Evolutionary conservation across 2,797 vertebrate genomes (phyloP), one percentile per base, ranked within the genome.

Genomic region (Rhodeus uyekii): DNA sequence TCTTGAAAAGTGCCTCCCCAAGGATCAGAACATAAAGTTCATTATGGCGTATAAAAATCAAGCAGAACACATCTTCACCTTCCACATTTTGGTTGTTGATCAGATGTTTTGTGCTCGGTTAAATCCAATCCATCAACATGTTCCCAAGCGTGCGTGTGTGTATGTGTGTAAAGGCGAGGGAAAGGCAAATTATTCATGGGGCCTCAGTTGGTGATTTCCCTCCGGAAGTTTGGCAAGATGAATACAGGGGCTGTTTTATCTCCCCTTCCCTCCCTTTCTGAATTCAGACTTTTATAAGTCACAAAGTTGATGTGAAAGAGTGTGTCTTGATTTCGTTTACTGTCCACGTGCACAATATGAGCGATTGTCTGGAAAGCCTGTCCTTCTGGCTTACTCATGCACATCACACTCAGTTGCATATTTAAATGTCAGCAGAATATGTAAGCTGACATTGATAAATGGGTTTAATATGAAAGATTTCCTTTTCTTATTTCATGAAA

Each of bases 151-250:
- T 53, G 42, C 19, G 24, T 3, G 10, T 27, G 87, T 92, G 89
- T 88, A 87, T 85, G 88, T 61, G 80, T 79, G 69, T 76, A 72
- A 82, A 82, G 48, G 55, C 32, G 61, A 75, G 50, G 64, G 81
- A 83, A 79, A 79, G 73, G 89, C 75, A 86, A 90, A 91, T 92
- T 93, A 92, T 94, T 92, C 91, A 92, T 88, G 82, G 75, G 82
- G 68, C 90, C 90, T 90, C 90, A 90, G 87, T 84, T 89, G 89
- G 91, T 92, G 90, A 92, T 93, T 92, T 93, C 92, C 91, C 91
- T 81, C 88, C 50, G 92, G 91, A 92, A 92, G 90, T 86, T 86
- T 87, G 90, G 90, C 89, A 87, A 92, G 92, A 91, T 91, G 91
- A 92, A 91, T 91, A 90, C 91, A 92, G 88, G 91, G 89, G 67